phyloP scores from a whole-genome alignment of 2,113 vertebrate genomes.

The Indicator maculatus region DNA sequence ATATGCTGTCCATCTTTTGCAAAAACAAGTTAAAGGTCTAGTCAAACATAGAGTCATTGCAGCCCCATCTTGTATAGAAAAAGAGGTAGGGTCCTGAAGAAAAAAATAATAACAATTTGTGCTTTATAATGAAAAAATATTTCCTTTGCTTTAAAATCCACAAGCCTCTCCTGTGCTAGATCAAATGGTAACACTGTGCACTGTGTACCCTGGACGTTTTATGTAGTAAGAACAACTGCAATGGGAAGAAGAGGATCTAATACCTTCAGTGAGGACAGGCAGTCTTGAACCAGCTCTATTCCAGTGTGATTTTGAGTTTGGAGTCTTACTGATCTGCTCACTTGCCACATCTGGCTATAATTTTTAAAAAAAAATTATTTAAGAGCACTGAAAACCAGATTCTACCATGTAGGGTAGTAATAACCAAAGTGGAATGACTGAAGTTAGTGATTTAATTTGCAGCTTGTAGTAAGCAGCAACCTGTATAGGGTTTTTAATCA shows the following conservation, averaged over 20 bases:
- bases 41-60: background rate
- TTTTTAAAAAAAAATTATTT: background rate
- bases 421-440: background rate
- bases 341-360: background rate
- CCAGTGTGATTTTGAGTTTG: background rate
- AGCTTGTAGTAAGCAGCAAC: background rate
- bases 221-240: background rate
- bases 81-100: background rate
- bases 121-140: background rate
- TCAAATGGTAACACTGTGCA: background rate
- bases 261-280: background rate
- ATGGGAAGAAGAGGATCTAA: background rate
- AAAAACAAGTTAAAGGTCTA: background rate
- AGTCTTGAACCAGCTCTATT: background rate
- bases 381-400: background rate
- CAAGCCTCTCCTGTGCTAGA: background rate
- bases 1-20: background rate
- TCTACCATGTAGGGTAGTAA: background rate
- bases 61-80: background rate
- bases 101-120: background rate
- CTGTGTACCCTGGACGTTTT: background rate
- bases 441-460: background rate
- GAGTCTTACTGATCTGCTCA: background rate
- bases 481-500: background rate
- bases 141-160: background rate